These are phyloP conservation scores for Chrysotoxum bicinctum DNA, from an alignment of 2,888 invertebrate genomes.

Conservation along the genomic window DNA sequence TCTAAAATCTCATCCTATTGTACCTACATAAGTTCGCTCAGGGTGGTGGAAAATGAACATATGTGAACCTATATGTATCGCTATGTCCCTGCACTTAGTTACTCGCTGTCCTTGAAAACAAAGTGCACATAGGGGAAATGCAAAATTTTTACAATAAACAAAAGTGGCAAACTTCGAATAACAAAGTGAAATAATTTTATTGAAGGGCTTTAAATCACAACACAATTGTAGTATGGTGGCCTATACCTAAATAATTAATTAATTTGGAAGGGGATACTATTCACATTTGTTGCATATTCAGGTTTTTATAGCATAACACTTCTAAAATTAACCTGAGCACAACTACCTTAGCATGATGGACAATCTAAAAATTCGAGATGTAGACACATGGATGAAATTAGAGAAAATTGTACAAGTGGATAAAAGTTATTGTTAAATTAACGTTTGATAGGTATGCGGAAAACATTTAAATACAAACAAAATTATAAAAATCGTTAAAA, in stretches of 20 bases:
- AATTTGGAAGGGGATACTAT: not conserved
- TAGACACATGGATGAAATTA: too few relatives aligned
- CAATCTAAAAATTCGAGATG: too few relatives aligned
- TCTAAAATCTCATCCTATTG: constrained; percentile 21
- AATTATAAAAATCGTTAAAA: too few relatives aligned
- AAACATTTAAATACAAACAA: too few relatives aligned
- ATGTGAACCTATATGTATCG: not conserved
- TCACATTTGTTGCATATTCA: constrained; percentile 31
- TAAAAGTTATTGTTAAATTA: too few relatives aligned
- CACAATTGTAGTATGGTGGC: not conserved
- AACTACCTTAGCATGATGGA: not conserved
- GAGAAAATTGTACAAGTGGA: too few relatives aligned
- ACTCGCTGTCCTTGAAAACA: constrained; percentile 45
- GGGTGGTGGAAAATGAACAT: not conserved
- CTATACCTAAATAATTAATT: not conserved
- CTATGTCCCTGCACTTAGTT: not conserved
- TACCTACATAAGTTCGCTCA: constrained; percentile 11
- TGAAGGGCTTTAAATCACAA: not conserved
- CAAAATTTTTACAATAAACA: not conserved
- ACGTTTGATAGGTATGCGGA: too few relatives aligned
- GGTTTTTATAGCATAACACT: not conserved
- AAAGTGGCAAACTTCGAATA: not conserved
- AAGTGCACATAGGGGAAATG: constrained; percentile 52
- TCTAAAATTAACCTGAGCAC: not conserved
- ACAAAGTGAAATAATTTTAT: not conserved